Evolutionary conservation across 2,113 vertebrate genomes (phyloP).

Genomic region (Apistogramma diplotaenia): DNA sequence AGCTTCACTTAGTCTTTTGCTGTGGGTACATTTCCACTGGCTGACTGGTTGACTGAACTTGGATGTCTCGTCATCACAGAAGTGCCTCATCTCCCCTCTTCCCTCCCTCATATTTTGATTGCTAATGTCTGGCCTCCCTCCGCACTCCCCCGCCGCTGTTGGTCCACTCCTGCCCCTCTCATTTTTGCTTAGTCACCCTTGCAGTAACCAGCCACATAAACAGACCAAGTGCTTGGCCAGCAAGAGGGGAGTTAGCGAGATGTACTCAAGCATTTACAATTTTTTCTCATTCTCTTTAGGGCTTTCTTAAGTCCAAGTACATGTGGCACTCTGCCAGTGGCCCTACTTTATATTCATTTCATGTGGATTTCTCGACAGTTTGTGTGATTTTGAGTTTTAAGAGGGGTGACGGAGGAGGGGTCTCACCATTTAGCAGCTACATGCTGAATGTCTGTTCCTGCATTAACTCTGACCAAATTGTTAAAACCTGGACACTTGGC

Average conservation of each 20-base stretch:
- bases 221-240: conserved; percentile 33
- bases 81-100: not conserved
- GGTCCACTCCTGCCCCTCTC: conserved; percentile 21
- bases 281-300: conserved; percentile 50
- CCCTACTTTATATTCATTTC: conserved; percentile 30
- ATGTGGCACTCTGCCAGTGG: conserved; percentile 32
- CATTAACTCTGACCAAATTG: conserved; percentile 22
- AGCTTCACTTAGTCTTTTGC: conserved; percentile 15
- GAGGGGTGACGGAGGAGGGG: not conserved
- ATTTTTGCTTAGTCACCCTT: conserved; percentile 70
- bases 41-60: not conserved
- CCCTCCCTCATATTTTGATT: not conserved
- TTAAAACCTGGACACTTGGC: conserved; percentile 42
- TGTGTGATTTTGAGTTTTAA: conserved; percentile 12
- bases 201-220: conserved; percentile 65
- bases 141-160: conserved; percentile 6
- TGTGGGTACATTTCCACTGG: conserved; percentile 51
- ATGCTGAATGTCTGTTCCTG: conserved; percentile 56
- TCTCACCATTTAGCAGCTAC: conserved; percentile 49
- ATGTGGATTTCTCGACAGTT: conserved; percentile 25
- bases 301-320: conserved; percentile 46
- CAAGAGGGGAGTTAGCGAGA: conserved; percentile 12
- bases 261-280: not conserved
- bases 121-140: conserved; percentile 6
- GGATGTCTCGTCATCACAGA: not conserved